Evolutionary conservation across 2,113 vertebrate genomes (phyloP).

Genomic region (Hippoglossus stenolepis): DNA sequence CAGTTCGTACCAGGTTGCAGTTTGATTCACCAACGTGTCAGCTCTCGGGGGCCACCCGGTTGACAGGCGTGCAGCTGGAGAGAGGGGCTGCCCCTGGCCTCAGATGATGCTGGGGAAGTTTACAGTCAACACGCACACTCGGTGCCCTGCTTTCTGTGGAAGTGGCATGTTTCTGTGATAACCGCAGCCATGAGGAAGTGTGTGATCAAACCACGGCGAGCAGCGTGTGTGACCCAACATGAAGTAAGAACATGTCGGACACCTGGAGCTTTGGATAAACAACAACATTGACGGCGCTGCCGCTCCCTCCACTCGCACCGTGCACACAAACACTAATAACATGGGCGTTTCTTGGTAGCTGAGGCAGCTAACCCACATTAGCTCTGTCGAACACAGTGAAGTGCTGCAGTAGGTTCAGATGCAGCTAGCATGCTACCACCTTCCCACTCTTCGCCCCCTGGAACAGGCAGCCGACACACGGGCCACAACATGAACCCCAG

Average conservation of each 20-base stretch:
- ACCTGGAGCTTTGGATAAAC: background rate
- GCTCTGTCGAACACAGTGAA: constrained; percentile 42
- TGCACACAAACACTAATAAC: constrained; percentile 60
- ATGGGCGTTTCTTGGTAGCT: constrained; percentile 80
- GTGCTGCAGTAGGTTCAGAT: constrained; percentile 11
- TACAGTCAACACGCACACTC: constrained; percentile 17
- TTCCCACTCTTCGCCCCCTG: constrained; percentile 1
- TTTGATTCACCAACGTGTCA: too few relatives aligned
- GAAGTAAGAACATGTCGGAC: rapidly evolving
- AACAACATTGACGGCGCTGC: background rate
- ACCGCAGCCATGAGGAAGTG: background rate
- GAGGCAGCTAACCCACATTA: constrained; percentile 33
- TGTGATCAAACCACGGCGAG: background rate
- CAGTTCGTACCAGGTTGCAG: too few relatives aligned
- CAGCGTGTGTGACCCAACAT: background rate
- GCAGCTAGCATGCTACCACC: constrained; percentile 52
- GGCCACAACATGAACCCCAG: background rate
- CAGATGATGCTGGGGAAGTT: background rate
- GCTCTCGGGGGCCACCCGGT: too few relatives aligned
- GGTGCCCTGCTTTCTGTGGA: background rate
- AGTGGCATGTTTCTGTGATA: background rate
- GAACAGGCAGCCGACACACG: background rate
- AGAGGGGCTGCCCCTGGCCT: too few relatives aligned
- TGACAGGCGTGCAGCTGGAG: too few relatives aligned
- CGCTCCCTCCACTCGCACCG: background rate